Evolutionary conservation across 2,888 invertebrate species (phyloP).

Genomic region (Smittia aterrima): DNA sequence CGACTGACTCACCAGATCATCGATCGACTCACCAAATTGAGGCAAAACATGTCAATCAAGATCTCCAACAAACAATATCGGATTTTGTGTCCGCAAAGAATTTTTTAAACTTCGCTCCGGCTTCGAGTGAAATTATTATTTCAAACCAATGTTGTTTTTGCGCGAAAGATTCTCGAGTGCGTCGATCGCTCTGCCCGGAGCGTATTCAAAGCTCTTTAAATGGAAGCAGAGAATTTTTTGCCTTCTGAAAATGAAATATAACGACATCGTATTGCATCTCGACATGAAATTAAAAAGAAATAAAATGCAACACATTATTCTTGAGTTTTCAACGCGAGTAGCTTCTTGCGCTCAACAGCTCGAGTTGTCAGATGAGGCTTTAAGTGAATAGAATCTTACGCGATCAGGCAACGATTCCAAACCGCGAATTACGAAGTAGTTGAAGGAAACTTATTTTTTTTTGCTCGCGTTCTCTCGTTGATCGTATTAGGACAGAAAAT

Average conservation of each 20-base stretch:
- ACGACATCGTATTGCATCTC: slow-evolving; percentile 8
- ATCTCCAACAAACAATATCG: slow-evolving; percentile 1
- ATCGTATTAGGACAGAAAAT: slow-evolving; percentile 21
- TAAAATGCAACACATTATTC: slow-evolving; percentile 39
- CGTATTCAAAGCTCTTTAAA: slow-evolving; percentile 6
- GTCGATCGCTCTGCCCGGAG: background rate
- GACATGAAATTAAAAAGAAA: slow-evolving; percentile 41
- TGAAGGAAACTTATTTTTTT: background rate
- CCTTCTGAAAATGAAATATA: slow-evolving; percentile 36
- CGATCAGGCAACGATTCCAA: slow-evolving; percentile 4
- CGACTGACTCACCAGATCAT: slow-evolving; percentile 12
- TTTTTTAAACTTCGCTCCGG: background rate
- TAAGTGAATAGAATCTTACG: background rate
- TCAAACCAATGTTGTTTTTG: background rate
- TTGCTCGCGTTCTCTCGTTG: too few species aligned
- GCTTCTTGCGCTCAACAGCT: background rate
- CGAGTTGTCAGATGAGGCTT: slow-evolving; percentile 10
- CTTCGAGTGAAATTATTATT: background rate
- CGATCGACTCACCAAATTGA: slow-evolving; percentile 29
- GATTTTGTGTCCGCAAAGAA: slow-evolving; percentile 7
- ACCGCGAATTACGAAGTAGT: background rate
- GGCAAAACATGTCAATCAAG: slow-evolving; percentile 39
- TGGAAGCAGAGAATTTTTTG: slow-evolving; percentile 2
- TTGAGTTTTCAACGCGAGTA: slow-evolving; percentile 15
- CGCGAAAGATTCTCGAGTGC: background rate